Base-by-base conservation (phyloP, 2,888 invertebrate species). In the Sphaerophoria rueppellii region DNA sequence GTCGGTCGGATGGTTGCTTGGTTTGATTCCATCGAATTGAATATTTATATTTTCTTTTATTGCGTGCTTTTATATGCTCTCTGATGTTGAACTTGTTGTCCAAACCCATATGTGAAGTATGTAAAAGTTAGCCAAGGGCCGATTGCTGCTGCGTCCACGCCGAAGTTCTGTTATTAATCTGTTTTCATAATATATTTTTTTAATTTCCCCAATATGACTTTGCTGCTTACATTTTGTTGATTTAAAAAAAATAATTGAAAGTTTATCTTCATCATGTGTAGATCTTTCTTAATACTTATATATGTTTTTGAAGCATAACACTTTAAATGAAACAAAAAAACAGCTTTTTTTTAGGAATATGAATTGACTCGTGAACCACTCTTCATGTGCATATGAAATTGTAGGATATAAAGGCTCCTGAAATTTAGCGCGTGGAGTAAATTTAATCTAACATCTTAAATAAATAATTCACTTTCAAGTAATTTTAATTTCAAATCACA, bases 11-110 rank as follows among this genome's bases (percentile, higher is more conserved):
- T 4, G 34, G 6, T 12, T 6, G 7, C 32, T 14, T 35, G 37
- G 60, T 70, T 57, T 14, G 63, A 24, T 24, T 24, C 24, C 24
- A 9, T 40, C 6, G 65, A 61, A 37, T 58, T 48, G 60, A 37
- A 60, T 60, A 37, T 60, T 60, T 61, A 58, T 76, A 60, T 72
- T 76, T 81, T 72, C 54, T 40, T 72, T 71, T 58, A 57, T 67
- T 75, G 43, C 24, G 24, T 24, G 24, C 58, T 58, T 43, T 60
- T 43, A 24, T 69, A 16, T 75, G 50, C 34, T 80, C 24, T 24
- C 24, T 2, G 24, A 46, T 63, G 50, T 57, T 70, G 12, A 63
- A 63, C 55, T 69, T 63, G 48, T 75, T 69, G 69, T 57, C 12
- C 50, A 80, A 74, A 24, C 43, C 16, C 61, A 50, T 70, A 50